Base-by-base conservation (phyloP, 2,888 invertebrate genomes). In the Leucophenga montana region DNA sequence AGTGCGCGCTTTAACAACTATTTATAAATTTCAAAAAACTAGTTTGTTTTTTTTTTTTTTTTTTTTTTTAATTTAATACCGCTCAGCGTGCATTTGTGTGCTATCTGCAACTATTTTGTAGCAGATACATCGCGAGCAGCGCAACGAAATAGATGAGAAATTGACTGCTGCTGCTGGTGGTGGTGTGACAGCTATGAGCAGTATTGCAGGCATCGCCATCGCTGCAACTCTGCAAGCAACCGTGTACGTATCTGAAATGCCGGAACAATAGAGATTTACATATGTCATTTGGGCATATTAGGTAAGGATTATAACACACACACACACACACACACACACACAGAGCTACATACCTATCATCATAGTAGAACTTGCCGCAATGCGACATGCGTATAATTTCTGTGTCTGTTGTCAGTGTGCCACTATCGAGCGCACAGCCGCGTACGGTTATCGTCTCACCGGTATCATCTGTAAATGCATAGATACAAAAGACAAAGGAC, bases 361-460 rank as follows among this genome's bases (percentile, higher is more conserved):
- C 93, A 85, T 95, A 97, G 87, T 94, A 95, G 90, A 98, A 97
- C 78, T 95, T 92, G 39, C 98, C 98, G 87, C 98, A 98, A 88
- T 98, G 98, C n/a, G 97, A 97, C 95, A 97, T 97, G 77, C 98
- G 91, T 66, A 98, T 95, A 72, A 98, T 94, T 90, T 98, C 98
- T 0, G 98, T 98, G 89, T 98, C 98, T 0, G 97, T 97, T 68
- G 97, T 98, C 64, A 95, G 92, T 0, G 97, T 97, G 1, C 98
- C 98, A 77, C 97, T 97, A 90, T 98, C 98, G 80, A 98, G 90
- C 0, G 97, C 98, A 89, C 98, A 98, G 68, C 95, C 95, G 20
- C 98, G 92, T n/a, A 98, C 94, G 3, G 95, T 94, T 80, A 98
- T 93, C 0, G 93, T 91, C 84, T 94, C 93, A 3, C 94, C 94